A percentile compares a stretch with the other conserved stretches of the same genome.
phyloP scores from a whole-genome alignment of 2,113 vertebrate species.

The Acanthisitta chloris region DNA sequence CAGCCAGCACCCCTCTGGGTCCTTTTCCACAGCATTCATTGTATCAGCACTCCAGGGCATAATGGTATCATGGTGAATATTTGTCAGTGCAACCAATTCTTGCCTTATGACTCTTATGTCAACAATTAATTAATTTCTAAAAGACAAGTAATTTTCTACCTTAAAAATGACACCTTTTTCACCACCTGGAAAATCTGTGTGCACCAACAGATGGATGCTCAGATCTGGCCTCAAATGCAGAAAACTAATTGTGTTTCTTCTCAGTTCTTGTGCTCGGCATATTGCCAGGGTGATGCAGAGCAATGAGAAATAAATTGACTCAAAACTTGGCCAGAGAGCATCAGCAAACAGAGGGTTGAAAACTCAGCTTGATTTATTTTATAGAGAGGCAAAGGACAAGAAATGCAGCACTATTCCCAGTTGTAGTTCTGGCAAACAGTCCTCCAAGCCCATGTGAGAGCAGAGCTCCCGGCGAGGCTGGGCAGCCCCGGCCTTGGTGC shows the following conservation, averaged over 20 bases:
- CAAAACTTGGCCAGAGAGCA: not conserved
- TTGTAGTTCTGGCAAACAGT: not conserved
- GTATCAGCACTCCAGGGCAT: not conserved
- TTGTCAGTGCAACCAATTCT: not conserved
- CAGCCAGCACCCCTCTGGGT: not conserved
- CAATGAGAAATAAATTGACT: constrained; percentile 49
- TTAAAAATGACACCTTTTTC: not conserved
- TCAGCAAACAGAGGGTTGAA: constrained; percentile 24
- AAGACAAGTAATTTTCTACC: not conserved
- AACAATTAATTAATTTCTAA: not conserved
- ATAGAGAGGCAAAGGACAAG: constrained; percentile 6
- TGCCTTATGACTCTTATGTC: not conserved
- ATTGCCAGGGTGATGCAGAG: not conserved
- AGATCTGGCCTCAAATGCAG: not conserved
- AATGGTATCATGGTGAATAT: not conserved
- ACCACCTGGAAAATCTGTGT: not conserved
- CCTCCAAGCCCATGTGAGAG: not conserved
- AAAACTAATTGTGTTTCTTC: not conserved
- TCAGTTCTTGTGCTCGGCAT: not conserved
- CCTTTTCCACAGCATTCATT: not conserved
- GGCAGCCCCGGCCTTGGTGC: fast-evolving
- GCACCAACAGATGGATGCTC: not conserved
- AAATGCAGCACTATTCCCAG: not conserved
- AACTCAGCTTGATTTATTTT: constrained; percentile 43
- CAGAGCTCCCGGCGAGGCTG: not conserved